Percentiles rank a stretch among this genome's conserved stretches.
phyloP scores from a whole-genome alignment of 2,888 invertebrate species.

The Amblyjoppa fuscipennis region DNA sequence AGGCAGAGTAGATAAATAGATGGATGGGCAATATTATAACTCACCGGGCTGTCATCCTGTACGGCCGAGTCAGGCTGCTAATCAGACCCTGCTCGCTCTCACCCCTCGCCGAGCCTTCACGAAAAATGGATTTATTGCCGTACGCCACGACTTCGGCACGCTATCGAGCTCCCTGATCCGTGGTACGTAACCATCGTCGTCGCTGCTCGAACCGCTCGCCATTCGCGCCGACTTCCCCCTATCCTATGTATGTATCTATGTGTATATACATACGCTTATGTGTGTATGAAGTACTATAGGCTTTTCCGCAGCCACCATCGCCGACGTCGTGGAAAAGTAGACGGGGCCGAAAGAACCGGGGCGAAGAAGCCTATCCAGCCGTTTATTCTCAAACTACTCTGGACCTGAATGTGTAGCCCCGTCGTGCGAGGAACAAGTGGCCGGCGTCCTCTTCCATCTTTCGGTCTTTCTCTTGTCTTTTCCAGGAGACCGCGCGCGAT shows the following conservation, averaged over 20 bases:
- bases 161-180: constrained; percentile 85
- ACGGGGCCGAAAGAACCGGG: constrained; percentile 45
- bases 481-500: constrained; percentile 47
- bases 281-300: constrained; percentile 21
- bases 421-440: constrained; percentile 46
- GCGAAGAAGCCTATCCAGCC: constrained; percentile 29
- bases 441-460: constrained; percentile 6
- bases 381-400: constrained; percentile 48
- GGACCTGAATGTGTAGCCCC: constrained; percentile 36
- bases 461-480: constrained; percentile 15
- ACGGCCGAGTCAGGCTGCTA: constrained; percentile 85
- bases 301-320: constrained; percentile 56
- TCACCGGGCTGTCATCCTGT: constrained; percentile 85
- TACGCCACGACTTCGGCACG: constrained; percentile 85
- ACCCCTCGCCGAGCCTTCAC: constrained; percentile 83
- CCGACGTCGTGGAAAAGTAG: constrained; percentile 56
- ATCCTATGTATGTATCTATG: neutral
- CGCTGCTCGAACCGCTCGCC: constrained; percentile 67
- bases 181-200: constrained; percentile 81
- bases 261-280: neutral
- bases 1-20: constrained; percentile 85
- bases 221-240: constrained; percentile 64
- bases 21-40: constrained; percentile 86
- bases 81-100: constrained; percentile 84
- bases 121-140: constrained; percentile 86